Conservation (phyloP, 2,797 vertebrate species). For the Valencia hispanica region DNA sequence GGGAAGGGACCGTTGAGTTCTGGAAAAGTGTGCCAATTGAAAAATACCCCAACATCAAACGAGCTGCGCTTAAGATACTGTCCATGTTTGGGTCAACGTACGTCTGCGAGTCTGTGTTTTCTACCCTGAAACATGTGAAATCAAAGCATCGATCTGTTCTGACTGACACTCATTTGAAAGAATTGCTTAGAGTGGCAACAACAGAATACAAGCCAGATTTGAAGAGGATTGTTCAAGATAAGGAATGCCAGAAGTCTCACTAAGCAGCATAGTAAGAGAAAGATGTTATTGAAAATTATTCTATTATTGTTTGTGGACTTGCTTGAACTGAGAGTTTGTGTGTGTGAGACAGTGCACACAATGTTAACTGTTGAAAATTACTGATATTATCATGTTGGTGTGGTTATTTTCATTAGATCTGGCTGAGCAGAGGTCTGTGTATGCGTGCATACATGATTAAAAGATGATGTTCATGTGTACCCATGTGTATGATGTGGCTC, state of each 20-base stretch:
- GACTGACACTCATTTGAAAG: constrained; percentile 5
- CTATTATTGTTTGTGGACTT: no score
- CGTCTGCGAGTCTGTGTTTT: constrained; percentile 37
- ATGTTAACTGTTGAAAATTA: no score
- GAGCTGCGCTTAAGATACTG: constrained; percentile 28
- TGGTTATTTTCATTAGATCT: no score
- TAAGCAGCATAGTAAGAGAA: no score
- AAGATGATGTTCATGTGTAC: no score
- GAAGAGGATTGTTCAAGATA: neutral
- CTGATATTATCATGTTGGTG: no score
- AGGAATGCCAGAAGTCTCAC: neutral
- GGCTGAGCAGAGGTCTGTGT: no score
- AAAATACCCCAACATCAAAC: constrained; percentile 42
- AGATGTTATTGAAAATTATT: no score
- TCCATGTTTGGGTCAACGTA: constrained; percentile 45
- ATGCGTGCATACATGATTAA: no score
- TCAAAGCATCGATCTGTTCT: constrained; percentile 12
- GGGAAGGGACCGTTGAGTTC: constrained; percentile 34
- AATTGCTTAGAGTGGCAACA: neutral
- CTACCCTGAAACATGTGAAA: constrained; percentile 5
- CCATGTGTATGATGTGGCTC: no score
- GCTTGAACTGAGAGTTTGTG: no score
- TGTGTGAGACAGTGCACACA: no score
- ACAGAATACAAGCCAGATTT: neutral
- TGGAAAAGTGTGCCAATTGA: constrained; percentile 47